Evolutionary conservation across 1,140 invertebrate genomes (phyloP).

Genomic region (Protaetia brevitarsis): DNA sequence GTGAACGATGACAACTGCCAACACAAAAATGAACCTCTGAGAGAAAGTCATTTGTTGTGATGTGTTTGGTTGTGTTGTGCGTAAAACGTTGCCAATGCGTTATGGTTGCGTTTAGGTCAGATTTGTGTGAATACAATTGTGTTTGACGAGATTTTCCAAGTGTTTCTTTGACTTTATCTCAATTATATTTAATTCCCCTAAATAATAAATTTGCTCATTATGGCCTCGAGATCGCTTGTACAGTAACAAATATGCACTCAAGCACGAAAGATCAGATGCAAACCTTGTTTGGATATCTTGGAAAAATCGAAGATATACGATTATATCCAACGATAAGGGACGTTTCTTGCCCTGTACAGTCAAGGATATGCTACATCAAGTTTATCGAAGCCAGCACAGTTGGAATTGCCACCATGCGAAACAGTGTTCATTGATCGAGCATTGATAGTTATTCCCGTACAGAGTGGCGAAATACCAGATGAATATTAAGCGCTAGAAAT

Average conservation of each 20-base stretch:
- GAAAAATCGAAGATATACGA: conserved; percentile 94
- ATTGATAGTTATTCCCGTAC: conserved; percentile 89
- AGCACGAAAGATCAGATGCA: conserved; percentile 99
- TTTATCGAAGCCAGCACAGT: conserved; percentile 84
- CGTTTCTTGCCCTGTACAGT: conserved; percentile 83
- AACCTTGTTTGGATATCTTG: conserved; percentile 93
- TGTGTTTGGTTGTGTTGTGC: too few relatives aligned
- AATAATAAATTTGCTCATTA: conserved; percentile 42
- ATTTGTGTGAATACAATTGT: too few relatives aligned
- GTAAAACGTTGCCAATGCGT: too few relatives aligned
- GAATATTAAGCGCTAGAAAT: conserved; percentile 90
- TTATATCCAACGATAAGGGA: conserved; percentile 90
- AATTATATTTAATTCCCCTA: too few relatives aligned
- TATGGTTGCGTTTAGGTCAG: too few relatives aligned
- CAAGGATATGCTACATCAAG: conserved; percentile 94
- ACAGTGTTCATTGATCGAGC: conserved; percentile 98
- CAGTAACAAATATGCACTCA: conserved; percentile 98
- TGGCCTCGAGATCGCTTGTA: conserved; percentile 79
- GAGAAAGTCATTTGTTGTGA: too few relatives aligned
- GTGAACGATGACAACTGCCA: too few relatives aligned
- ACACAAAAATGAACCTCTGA: too few relatives aligned
- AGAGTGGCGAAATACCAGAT: conserved; percentile 88
- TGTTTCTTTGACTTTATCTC: not conserved
- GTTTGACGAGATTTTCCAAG: too few relatives aligned
- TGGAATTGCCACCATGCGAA: conserved; percentile 96